A percentile compares a stretch with the other conserved stretches of the same genome.
These are phyloP conservation scores for Berghia stephanieae DNA, from an alignment of 1,140 invertebrate species.

Conservation along the genomic window DNA sequence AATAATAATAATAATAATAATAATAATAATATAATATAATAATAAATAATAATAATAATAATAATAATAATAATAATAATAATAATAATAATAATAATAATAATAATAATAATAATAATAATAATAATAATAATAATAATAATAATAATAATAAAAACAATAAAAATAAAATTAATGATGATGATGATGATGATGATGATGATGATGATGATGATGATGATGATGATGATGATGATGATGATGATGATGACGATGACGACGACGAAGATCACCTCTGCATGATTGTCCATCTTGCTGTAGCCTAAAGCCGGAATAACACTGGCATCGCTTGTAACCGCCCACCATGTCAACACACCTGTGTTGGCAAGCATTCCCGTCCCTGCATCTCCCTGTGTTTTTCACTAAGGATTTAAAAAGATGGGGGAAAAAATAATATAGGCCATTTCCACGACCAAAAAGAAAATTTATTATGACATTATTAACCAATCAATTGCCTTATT, in stretches of 20 bases:
- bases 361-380: too few species aligned
- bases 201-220: slow-evolving; percentile 32
- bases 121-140: not conserved
- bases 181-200: slow-evolving; percentile 35
- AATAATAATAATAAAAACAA: too few species aligned
- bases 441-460: too few species aligned
- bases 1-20: not conserved
- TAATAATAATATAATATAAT: not conserved
- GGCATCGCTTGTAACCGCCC: slow-evolving; percentile 72
- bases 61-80: not conserved
- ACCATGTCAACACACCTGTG: slow-evolving; percentile 76
- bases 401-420: too few species aligned
- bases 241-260: not conserved
- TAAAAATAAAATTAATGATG: too few species aligned
- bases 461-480: too few species aligned
- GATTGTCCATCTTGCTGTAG: slow-evolving; percentile 68
- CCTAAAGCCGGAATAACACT: slow-evolving; percentile 71
- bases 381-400: too few species aligned
- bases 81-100: slow-evolving; percentile 32
- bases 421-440: too few species aligned
- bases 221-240: slow-evolving; percentile 35
- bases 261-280: slow-evolving; percentile 61
- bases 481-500: too few species aligned
- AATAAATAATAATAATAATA: not conserved
- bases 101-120: not conserved